Evolutionary conservation across 1,140 invertebrate species (phyloP), one percentile per base, ranked within the genome.

Genomic region (Gonioctena quinquepunctata): DNA sequence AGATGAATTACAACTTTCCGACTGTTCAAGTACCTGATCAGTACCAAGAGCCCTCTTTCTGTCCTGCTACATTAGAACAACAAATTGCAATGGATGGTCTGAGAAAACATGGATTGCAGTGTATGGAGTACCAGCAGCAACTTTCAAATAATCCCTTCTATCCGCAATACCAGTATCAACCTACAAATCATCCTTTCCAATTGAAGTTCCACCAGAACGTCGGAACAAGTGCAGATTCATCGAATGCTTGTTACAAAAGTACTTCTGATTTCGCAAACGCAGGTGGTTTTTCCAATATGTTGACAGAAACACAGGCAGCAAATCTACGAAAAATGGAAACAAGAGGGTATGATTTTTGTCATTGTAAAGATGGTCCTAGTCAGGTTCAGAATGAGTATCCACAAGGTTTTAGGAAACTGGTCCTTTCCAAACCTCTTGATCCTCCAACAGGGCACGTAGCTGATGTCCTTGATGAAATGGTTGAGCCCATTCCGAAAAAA

Each of bases 171-270:
- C 57, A 69, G 21, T 50, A 50, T 50, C 28, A 23, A n/a, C 49
- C 19, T 21, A 67, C 49, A 8, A n/a, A 65, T 26, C 59, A 13
- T 42, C 33, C 61, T 19, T 75, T 52, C 27, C 27, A 68, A 42
- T 66, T 71, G 16, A 73, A 66, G 48, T 78, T 78, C 48, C 76
- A 78, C 48, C 21, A 54, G 59, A 28, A 50, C 16, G 33, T 65
- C 18, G 76, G 72, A 8, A 69, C 74, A 16, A 66, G 62, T 66
- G 62, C 72, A 2, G 72, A 76, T 66, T 61, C 75, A 28, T 13
- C 27, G 6, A 54, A 54, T 48, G 57, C 64, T 48, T 19, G 23
- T 60, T 60, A 52, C 42, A 59, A 68, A 49, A 60, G 54, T 49
- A 61, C 62, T 59, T 68, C 60, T 42, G 63, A 69, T 56, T 63